Evolutionary conservation across 2,113 vertebrate species (phyloP).

Genomic region (Odontophorus gujanensis): DNA sequence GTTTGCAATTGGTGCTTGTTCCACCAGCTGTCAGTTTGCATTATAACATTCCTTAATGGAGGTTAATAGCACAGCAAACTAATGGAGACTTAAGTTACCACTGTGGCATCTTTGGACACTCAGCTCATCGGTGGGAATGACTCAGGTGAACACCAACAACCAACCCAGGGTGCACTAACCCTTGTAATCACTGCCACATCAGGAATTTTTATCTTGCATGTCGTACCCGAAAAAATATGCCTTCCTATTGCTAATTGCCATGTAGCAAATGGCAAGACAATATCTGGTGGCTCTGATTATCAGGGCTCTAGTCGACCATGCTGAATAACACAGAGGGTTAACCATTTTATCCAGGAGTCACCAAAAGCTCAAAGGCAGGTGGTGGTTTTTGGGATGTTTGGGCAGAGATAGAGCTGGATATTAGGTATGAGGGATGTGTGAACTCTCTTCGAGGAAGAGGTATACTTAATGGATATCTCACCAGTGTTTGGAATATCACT

Average conservation of each 20-base stretch:
- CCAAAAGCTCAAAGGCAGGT: not conserved
- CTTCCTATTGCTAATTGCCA: not conserved
- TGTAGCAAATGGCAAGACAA: not conserved
- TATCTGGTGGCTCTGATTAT: not conserved
- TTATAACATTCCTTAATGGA: not conserved
- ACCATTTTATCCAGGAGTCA: not conserved
- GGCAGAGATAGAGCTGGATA: not conserved
- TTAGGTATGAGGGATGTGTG: not conserved
- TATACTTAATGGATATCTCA: constrained; percentile 61
- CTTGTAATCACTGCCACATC: not conserved
- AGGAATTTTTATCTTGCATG: not conserved
- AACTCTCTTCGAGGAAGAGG: not conserved
- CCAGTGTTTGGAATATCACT: constrained; percentile 72
- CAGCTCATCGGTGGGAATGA: not conserved
- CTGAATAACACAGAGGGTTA: not conserved
- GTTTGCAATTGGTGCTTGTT: not conserved
- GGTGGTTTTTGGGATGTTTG: not conserved
- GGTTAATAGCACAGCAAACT: not conserved
- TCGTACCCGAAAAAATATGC: not conserved
- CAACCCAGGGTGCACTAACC: not conserved
- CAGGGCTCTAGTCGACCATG: not conserved
- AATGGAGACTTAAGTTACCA: not conserved
- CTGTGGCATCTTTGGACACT: not conserved
- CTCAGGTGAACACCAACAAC: not conserved
- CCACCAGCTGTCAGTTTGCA: not conserved